A percentile compares a stretch with the other conserved stretches of the same genome.
Conservation (phyloP, 2,797 vertebrate species). For the Cottoperca gobio region DNA sequence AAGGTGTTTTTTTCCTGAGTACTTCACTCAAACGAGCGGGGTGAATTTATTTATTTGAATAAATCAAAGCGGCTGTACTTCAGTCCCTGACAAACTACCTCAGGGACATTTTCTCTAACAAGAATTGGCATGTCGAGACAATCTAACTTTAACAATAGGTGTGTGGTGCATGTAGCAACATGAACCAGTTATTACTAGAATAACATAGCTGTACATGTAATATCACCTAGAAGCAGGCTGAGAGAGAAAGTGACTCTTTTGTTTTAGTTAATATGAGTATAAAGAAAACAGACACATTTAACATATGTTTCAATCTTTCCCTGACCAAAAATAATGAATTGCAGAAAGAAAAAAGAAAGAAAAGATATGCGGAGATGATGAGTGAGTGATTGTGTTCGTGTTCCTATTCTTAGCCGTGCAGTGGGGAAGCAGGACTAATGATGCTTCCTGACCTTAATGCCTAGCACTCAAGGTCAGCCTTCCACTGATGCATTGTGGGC, state of each 20-base stretch:
- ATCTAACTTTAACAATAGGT: conserved; percentile 14
- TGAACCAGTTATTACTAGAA: conserved; percentile 9
- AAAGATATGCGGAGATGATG: conserved; percentile 53
- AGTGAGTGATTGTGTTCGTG: conserved; percentile 56
- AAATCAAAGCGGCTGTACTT: conserved; percentile 34
- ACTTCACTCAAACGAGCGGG: conserved; percentile 20
- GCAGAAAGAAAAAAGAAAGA: conserved; percentile 22
- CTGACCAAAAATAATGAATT: conserved; percentile 21
- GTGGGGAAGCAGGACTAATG: conserved; percentile 76
- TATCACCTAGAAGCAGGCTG: conserved; percentile 3
- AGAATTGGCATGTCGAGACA: conserved; percentile 29
- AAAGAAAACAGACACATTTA: background rate
- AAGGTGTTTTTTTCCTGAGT: conserved; percentile 31
- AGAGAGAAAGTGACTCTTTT: background rate
- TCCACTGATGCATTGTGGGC: conserved; percentile 80
- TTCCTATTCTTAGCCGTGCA: conserved; percentile 75
- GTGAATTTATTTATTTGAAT: conserved; percentile 41
- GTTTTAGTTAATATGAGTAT: background rate
- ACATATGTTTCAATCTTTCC: background rate
- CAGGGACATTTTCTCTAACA: conserved; percentile 15
- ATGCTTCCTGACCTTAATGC: conserved; percentile 79
- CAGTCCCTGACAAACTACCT: conserved; percentile 20
- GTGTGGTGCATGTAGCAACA: conserved; percentile 9
- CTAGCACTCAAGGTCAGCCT: conserved; percentile 82
- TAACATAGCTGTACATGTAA: conserved; percentile 4